phyloP scores from a whole-genome alignment of 30 jellyfish, hydroid and myxozoan genomes.

The Aurelia sp. region DNA sequence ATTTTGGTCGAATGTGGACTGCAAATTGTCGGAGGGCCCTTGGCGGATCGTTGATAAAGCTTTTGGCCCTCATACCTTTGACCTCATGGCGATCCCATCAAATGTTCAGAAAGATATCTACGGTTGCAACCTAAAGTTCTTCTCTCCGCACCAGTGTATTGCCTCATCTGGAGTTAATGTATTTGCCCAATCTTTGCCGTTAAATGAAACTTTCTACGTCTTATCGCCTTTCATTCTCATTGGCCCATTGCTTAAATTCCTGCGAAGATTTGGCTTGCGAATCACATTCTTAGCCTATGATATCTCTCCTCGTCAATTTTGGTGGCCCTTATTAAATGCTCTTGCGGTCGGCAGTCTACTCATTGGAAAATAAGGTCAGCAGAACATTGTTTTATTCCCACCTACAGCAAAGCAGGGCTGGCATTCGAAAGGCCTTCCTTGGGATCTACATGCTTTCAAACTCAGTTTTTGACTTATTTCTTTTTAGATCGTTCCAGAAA shows the following conservation, averaged over 20 bases:
- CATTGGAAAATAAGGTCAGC: not conserved
- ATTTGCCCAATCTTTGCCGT: constrained; percentile 1
- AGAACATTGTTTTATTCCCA: not conserved
- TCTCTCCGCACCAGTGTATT: not conserved
- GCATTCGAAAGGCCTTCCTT: too few species aligned
- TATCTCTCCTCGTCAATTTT: too few species aligned
- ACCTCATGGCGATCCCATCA: constrained; percentile 19
- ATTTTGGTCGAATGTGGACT: constrained; percentile 3
- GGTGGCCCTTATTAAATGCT: too few species aligned
- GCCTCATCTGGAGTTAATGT: not conserved
- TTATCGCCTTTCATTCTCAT: constrained; percentile 17
- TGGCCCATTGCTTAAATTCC: too few species aligned
- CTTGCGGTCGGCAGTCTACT: too few species aligned
- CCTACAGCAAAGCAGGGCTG: too few species aligned
- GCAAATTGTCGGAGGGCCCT: not conserved
- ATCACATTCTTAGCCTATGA: too few species aligned
- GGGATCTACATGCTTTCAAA: too few species aligned
- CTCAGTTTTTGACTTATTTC: too few species aligned
- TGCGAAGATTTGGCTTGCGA: too few species aligned
- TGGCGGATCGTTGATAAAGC: constrained; percentile 5
- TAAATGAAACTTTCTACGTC: not conserved
- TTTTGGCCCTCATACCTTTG: constrained; percentile 35
- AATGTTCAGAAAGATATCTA: not conserved
- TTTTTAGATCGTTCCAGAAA: not conserved
- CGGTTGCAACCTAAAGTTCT: not conserved